Evolutionary conservation across 2,113 vertebrate species (phyloP), one percentile per base, ranked within the genome.

Genomic region (Ivindomyrus marchei): DNA sequence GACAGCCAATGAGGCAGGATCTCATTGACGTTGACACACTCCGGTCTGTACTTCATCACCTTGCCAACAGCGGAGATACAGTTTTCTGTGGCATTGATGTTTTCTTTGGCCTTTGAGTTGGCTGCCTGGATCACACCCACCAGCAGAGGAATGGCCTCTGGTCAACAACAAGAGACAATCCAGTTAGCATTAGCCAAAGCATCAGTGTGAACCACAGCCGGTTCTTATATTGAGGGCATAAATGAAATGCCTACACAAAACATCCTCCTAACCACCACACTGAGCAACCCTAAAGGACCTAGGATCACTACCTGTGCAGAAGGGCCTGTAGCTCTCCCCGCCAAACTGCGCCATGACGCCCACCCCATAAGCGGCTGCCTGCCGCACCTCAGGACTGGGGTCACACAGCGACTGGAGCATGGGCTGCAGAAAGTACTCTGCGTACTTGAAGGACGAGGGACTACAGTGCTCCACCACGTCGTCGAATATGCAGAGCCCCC

Each of bases 51-150:
- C 90, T 98, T 97, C 97, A 98, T 98, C 56, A 99, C 97, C 89
- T 99, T 99, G 27, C 98, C 98, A 0, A 99, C 98, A 0, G 98
- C 99, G 0, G 99, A 99, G 94, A 99, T 97, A 94, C 99, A 99
- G 95, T 99, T 99, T 94, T 99, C 99, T 15, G 99, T 99, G 46
- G 99, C 99, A 62, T 99, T 99, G 91, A 99, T 93, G 11, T 99
- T 99, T 92, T 99, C 98, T 97, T 99, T 99, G 92, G 95, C 94
- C 96, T 97, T 98, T 24, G 98, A 97, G 89, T 98, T 98, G 2
- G 96, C 92, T 45, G 97, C 97, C 91, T 99, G 98, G 94, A 99
- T 99, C 93, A 98, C 98, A 92, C 96, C 93, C 89, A 99, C 97
- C 92, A 99, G 95, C 91, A 98, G 92, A 3, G 98, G 98, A 92